Conservation (phyloP, 35 echinoderm and acorn worm genomes). For the Strongylocentrotus purpuratus region DNA sequence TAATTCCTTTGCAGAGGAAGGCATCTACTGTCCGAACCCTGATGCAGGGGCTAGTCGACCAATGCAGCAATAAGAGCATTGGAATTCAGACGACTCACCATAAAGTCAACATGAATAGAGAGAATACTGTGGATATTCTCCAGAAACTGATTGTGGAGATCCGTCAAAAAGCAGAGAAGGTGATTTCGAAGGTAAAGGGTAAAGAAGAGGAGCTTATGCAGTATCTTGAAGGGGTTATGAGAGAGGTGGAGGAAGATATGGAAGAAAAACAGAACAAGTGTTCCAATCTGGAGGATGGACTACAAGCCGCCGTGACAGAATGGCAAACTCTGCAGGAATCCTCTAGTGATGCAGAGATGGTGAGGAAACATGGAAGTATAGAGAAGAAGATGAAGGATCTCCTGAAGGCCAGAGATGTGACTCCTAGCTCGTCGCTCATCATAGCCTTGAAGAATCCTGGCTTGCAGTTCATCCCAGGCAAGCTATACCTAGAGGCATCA, state of each 20-base stretch:
- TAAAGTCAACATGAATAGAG: neutral
- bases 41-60: neutral
- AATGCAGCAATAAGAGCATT: slow-evolving; percentile 1
- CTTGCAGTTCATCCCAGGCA: slow-evolving; percentile 4
- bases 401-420: neutral
- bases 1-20: neutral
- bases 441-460: neutral
- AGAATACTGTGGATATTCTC: neutral
- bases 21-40: neutral
- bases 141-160: slow-evolving; percentile 1
- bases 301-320: neutral
- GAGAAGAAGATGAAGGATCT: neutral
- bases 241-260: neutral
- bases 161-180: neutral
- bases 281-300: neutral
- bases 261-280: slow-evolving; percentile 6
- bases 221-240: neutral
- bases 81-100: slow-evolving; percentile 24
- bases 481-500: neutral
- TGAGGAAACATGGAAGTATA: neutral
- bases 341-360: slow-evolving; percentile 1
- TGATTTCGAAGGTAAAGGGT: neutral
- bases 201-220: neutral
- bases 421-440: neutral
- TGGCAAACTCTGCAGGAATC: neutral